Conservation (phyloP, 2,888 invertebrate genomes). For the Pandemis corylana region DNA sequence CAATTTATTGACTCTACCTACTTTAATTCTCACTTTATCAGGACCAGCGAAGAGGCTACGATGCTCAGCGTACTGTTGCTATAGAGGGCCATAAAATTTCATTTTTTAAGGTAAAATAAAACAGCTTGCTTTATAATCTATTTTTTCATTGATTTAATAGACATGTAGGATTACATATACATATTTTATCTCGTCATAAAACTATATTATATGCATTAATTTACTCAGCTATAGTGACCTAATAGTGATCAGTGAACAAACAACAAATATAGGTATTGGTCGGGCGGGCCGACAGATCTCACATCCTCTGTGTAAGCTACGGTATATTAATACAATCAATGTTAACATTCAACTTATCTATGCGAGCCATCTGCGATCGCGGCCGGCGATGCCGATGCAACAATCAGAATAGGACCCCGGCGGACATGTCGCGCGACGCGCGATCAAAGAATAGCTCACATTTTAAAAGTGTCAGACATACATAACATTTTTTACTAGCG, state of each 20-base stretch:
- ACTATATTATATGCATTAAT: constrained; percentile 82
- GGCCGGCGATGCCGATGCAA: background rate
- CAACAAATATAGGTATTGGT: constrained; percentile 65
- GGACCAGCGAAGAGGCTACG: no score
- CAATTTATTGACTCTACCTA: no score
- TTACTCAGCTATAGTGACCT: constrained; percentile 80
- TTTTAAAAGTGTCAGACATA: constrained; percentile 28
- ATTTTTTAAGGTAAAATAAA: constrained; percentile 57
- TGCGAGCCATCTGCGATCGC: constrained; percentile 23
- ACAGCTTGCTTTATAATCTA: constrained; percentile 69
- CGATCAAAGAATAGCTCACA: constrained; percentile 22
- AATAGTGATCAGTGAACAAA: constrained; percentile 80
- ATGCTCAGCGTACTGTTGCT: no score
- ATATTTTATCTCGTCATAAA: constrained; percentile 83
- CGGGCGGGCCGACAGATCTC: constrained; percentile 48
- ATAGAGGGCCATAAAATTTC: no score
- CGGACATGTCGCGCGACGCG: no score
- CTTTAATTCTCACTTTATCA: no score
- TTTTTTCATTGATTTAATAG: constrained; percentile 83
- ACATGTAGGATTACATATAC: constrained; percentile 85
- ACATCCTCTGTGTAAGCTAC: constrained; percentile 65
- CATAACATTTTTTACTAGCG: constrained; percentile 34
- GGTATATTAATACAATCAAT: constrained; percentile 59
- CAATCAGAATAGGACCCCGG: background rate
- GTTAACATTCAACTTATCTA: constrained; percentile 42